Base-by-base conservation (phyloP, 2,797 vertebrate genomes). In the Gallinago stenura region DNA sequence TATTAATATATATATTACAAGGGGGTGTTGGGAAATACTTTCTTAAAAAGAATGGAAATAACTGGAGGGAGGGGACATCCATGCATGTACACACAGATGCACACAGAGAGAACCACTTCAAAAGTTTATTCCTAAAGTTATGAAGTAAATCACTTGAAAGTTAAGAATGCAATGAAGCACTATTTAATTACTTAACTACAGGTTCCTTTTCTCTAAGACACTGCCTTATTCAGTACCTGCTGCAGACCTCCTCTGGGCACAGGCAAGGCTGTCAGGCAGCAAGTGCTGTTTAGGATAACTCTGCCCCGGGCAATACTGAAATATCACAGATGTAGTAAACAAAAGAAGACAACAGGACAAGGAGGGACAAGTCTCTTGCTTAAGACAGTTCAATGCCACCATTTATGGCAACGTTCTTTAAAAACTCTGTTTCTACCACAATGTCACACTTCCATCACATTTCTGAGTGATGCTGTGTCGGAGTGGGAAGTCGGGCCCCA, bases 381-480 rank as follows among this genome's bases (percentile, higher is more conserved):
- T 77, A 46, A 77, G 41, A 41, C 5, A 68, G 20, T 53, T 71
- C 28, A 61, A 46, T 31, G 25, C 25, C 9, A 54, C 12, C 3
- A 69, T 62, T 48, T 57, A 61, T 53, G 7, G 33, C 20, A 35
- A 46, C 7, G 3, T 7, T 25, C n/a, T 66, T 87, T 46, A 5
- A 1, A 4, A 82, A 62, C 41, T 31, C 14, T 9, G 1, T 69
- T 21, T 93, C 41, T 68, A 14, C 28, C 60, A 22, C 13, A 58
- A 2, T 5, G 45, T 18, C 35, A 24, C 2, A 0, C 7, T 80
- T 48, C 17, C 2, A 22, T 62, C n/a, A 8, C 4, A 8, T 78
- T 69, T 90, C 54, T 83, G 10, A 73, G 17, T 81, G 78, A 43
- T 86, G 17, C 37, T 37, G 37, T 37, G 37, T 11, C 37, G 9